Conservation (phyloP, 2,888 invertebrate species). For the Agrenia bidenticulata region DNA sequence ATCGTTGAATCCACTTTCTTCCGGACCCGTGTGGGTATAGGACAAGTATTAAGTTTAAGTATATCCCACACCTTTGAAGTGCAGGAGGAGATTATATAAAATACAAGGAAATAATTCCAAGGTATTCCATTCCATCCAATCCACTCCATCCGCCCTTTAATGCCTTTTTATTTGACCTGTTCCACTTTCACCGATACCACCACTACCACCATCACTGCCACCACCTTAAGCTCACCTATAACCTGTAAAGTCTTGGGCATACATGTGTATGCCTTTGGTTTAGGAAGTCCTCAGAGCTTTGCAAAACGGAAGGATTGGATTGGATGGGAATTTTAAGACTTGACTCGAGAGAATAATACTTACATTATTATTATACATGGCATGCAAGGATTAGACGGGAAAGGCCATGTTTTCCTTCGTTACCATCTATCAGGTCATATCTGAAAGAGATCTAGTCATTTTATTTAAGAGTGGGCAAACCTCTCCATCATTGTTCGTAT, state of each 20-base stretch:
- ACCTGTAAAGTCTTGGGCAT: too few species aligned
- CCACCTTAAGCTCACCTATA: too few species aligned
- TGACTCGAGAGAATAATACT: neutral
- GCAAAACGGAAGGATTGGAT: slow-evolving; percentile 19
- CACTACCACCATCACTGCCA: too few species aligned
- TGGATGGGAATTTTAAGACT: slow-evolving; percentile 5
- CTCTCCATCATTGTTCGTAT: slow-evolving; percentile 18
- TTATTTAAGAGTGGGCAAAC: slow-evolving; percentile 10
- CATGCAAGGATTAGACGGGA: slow-evolving; percentile 4
- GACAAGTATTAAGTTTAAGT: neutral
- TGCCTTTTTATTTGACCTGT: slow-evolving; percentile 25
- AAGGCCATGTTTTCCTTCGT: neutral
- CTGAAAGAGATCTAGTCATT: slow-evolving; percentile 12
- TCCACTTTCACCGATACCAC: slow-evolving; percentile 18
- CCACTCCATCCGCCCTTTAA: slow-evolving; percentile 38
- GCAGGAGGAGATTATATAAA: too few species aligned
- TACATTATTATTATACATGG: neutral
- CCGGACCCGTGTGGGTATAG: neutral
- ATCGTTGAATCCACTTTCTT: neutral
- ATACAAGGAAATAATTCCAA: slow-evolving; percentile 30
- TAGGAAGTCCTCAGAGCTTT: neutral
- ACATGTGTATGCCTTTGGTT: too few species aligned
- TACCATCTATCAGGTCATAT: slow-evolving; percentile 17
- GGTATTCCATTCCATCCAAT: slow-evolving; percentile 45
- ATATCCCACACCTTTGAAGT: neutral